phyloP scores from a whole-genome alignment of 2,113 vertebrate genomes.

The Daubentonia madagascariensis region DNA sequence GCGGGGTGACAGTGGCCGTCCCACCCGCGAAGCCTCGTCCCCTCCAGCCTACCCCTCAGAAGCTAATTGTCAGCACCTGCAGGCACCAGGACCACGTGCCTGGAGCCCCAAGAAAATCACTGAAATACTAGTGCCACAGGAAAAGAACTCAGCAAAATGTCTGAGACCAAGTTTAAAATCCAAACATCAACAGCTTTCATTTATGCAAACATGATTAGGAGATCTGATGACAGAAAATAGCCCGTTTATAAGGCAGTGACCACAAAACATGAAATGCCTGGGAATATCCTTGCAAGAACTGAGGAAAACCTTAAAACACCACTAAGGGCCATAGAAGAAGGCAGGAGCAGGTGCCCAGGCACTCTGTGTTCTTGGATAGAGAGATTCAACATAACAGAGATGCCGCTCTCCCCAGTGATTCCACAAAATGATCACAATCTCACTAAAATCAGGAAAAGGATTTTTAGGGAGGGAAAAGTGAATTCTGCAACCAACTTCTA shows the following conservation, averaged over 20 bases:
- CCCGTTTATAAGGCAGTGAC: neutral
- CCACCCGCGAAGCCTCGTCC: neutral
- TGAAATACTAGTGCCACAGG: neutral
- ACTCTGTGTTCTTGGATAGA: fast-evolving
- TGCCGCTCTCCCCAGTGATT: neutral
- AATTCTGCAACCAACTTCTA: neutral
- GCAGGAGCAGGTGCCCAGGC: fast-evolving
- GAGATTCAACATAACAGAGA: fast-evolving
- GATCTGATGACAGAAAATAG: too few relatives aligned
- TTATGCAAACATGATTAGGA: fast-evolving
- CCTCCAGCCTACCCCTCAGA: fast-evolving
- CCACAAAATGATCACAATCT: neutral
- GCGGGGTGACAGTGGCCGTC: fast-evolving
- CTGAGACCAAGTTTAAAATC: neutral
- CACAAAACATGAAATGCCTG: neutral
- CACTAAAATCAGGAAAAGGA: neutral
- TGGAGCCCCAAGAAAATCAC: neutral
- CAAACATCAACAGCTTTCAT: neutral
- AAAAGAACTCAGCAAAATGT: neutral
- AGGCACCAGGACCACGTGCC: too few relatives aligned
- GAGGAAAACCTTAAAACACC: too few relatives aligned
- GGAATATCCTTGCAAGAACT: fast-evolving
- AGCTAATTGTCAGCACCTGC: neutral
- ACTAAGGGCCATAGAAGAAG: neutral
- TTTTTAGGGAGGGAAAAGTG: neutral